Percentiles rank a stretch among this genome's conserved stretches.
These are phyloP conservation scores for Antennarius maculatus DNA, from an alignment of 2,797 vertebrate species.

Conservation along the genomic window DNA sequence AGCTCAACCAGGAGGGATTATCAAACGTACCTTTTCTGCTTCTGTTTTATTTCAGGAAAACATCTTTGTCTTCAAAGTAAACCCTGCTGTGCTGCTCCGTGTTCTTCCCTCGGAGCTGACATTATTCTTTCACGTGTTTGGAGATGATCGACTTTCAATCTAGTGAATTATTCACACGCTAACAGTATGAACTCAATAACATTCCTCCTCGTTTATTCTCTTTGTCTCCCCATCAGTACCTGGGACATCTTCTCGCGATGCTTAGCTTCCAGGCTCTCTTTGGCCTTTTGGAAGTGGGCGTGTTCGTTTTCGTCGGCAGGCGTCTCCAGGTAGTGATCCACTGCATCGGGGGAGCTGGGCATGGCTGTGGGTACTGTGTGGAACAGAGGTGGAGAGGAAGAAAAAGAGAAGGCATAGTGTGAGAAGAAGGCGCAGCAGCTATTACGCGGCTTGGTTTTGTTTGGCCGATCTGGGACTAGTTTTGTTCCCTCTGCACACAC, in stretches of 20 bases:
- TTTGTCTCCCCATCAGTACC: conserved; percentile 70
- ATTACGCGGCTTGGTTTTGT: conserved; percentile 2
- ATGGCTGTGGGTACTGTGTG: conserved; percentile 90
- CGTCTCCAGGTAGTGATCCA: conserved; percentile 95
- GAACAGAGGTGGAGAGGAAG: background rate
- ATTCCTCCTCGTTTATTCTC: background rate
- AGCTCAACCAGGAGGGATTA: conserved; percentile 46
- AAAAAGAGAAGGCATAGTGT: background rate
- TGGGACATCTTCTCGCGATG: conserved; percentile 97
- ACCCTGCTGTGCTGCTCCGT: background rate
- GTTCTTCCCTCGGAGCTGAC: background rate
- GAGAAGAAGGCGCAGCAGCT: background rate
- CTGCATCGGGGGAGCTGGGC: conserved; percentile 91
- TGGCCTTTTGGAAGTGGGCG: conserved; percentile 95
- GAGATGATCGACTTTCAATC: background rate
- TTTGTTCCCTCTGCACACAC: conserved; percentile 8
- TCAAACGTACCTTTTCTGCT: conserved; percentile 23
- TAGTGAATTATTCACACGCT: no score
- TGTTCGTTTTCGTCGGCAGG: conserved; percentile 97
- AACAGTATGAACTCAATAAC: no score
- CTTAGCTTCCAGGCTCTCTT: conserved; percentile 95
- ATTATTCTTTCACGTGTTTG: background rate
- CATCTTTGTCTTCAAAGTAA: background rate
- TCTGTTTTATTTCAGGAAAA: conserved; percentile 24
- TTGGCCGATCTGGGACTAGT: background rate